phyloP scores from a whole-genome alignment of 2,888 invertebrate genomes.

The Phymatocera aterrima region DNA sequence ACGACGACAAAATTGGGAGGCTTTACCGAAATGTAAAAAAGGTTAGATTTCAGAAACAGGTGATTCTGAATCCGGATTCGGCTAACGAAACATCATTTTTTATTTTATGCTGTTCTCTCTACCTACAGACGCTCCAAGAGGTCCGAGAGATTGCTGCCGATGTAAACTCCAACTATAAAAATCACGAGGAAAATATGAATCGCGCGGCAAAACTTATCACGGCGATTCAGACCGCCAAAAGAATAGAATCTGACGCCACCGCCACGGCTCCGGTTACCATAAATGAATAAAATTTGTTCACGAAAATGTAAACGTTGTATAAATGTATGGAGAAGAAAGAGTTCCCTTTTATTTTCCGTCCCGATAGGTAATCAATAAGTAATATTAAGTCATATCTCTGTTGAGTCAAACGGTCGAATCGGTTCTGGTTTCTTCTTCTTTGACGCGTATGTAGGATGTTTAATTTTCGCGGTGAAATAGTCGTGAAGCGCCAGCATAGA shows the following conservation, averaged over 20 bases:
- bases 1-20: not conserved
- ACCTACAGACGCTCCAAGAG: constrained; percentile 6
- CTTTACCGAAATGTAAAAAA: constrained; percentile 14
- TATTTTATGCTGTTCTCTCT: not conserved
- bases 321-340: too few species aligned
- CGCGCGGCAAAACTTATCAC: constrained; percentile 10
- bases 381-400: too few species aligned
- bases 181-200: constrained; percentile 4
- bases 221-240: constrained; percentile 1
- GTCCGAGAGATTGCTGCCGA: not conserved
- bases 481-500: too few species aligned
- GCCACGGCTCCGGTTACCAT: not conserved
- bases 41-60: constrained; percentile 2
- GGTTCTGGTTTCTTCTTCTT: too few species aligned
- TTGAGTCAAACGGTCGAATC: too few species aligned
- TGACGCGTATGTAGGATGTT: not conserved
- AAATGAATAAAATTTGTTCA: not conserved
- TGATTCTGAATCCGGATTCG: not conserved
- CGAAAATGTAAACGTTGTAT: not conserved
- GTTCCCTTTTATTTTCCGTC: too few species aligned
- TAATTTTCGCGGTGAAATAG: constrained; percentile 36
- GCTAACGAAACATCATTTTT: too few species aligned
- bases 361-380: too few species aligned
- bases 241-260: not conserved
- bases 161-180: constrained; percentile 9